A percentile compares a stretch with the other conserved stretches of the same genome.
phyloP scores from a whole-genome alignment of 2,113 vertebrate genomes.

The Gallinago jamesoni region DNA sequence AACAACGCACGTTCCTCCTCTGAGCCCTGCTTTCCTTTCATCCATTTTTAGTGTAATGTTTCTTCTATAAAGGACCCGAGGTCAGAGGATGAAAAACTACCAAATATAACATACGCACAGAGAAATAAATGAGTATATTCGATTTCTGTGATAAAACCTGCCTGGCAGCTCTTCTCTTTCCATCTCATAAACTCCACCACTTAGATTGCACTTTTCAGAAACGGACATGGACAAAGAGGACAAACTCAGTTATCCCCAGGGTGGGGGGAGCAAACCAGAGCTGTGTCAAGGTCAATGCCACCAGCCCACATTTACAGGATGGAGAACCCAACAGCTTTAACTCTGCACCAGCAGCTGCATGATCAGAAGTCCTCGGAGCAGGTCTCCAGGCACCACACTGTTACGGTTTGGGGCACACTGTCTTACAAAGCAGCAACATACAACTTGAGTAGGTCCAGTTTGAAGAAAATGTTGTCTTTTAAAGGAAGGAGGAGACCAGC shows the following conservation, averaged over 20 bases:
- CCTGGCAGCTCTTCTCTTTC: neutral
- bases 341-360: rapidly evolving
- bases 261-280: neutral
- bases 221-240: neutral
- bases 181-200: neutral
- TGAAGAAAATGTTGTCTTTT: neutral
- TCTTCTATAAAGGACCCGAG: neutral
- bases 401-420: rapidly evolving
- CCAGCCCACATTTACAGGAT: rapidly evolving
- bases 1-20: neutral
- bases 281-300: neutral
- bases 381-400: neutral
- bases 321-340: neutral
- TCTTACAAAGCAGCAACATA: neutral
- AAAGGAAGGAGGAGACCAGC: neutral
- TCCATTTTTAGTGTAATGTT: neutral
- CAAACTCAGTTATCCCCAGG: neutral
- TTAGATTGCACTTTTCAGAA: neutral
- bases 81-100: neutral
- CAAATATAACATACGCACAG: neutral
- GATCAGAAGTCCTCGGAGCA: neutral
- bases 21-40: neutral
- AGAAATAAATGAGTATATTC: neutral
- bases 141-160: neutral
- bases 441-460: neutral